A percentile compares a stretch with the other conserved stretches of the same genome.
Conservation (phyloP, 2,888 invertebrate genomes). For the Melanotus villosus region DNA sequence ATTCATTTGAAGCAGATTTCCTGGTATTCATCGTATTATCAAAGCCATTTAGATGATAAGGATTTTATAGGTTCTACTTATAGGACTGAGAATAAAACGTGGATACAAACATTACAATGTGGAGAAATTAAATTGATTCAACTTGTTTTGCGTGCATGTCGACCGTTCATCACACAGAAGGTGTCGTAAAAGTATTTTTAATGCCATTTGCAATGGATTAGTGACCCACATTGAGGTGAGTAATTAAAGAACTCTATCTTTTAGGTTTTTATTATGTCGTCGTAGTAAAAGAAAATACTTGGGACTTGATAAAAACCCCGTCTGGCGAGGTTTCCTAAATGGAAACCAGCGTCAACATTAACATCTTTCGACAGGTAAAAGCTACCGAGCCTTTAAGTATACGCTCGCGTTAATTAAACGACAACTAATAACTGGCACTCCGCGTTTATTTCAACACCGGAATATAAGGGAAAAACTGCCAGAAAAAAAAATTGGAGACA, state of each 20-base stretch:
- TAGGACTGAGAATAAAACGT: neutral
- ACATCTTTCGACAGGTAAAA: conserved; percentile 24
- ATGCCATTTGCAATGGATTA: conserved; percentile 51
- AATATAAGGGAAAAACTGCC: conserved; percentile 4
- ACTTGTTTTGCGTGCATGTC: conserved; percentile 42
- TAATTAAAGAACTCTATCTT: conserved; percentile 32
- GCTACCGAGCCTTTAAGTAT: conserved; percentile 15
- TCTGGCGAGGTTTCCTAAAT: conserved; percentile 10
- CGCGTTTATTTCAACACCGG: conserved; percentile 15
- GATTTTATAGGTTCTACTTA: neutral
- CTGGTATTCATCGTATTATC: no score
- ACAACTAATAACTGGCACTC: conserved; percentile 16
- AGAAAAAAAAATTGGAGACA: neutral
- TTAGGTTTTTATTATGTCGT: conserved; percentile 7
- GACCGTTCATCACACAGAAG: conserved; percentile 47
- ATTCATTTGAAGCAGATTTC: no score
- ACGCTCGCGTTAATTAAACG: conserved; percentile 21
- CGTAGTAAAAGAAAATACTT: neutral
- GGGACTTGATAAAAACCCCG: conserved; percentile 7
- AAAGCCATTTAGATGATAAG: no score
- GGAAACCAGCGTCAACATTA: conserved; percentile 20
- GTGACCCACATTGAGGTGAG: conserved; percentile 49
- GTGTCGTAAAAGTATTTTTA: conserved; percentile 49
- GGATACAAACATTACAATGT: conserved; percentile 1
- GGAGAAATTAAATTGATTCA: conserved; percentile 32